phyloP scores from a whole-genome alignment of 2,888 invertebrate species.

The Hanleya hanleyi region DNA sequence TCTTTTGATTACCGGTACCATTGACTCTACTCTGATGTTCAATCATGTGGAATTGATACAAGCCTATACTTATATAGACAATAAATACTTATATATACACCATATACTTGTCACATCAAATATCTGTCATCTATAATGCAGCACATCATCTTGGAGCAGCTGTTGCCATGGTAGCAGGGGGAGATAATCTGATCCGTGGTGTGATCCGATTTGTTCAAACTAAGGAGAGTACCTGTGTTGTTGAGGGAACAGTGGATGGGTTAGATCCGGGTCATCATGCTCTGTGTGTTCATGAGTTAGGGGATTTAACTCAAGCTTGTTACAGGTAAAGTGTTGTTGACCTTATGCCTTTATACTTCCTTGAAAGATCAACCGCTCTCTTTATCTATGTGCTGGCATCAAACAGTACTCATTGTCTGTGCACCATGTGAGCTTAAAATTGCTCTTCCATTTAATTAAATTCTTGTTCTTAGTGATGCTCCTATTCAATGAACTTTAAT shows the following conservation, averaged over 20 bases:
- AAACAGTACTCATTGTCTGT: too few species aligned
- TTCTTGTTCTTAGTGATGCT: too few species aligned
- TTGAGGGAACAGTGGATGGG: conserved; percentile 91
- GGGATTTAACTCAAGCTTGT: conserved; percentile 82
- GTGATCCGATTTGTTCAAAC: conserved; percentile 85
- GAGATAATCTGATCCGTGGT: conserved; percentile 77
- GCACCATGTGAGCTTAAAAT: too few species aligned
- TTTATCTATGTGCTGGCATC: too few species aligned
- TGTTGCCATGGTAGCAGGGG: conserved; percentile 80
- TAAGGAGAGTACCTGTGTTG: conserved; percentile 78
- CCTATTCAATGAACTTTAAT: too few species aligned
- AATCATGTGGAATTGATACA: too few species aligned
- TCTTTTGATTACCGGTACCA: too few species aligned
- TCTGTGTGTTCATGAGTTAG: conserved; percentile 82
- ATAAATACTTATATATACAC: too few species aligned
- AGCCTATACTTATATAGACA: too few species aligned
- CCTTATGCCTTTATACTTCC: background rate
- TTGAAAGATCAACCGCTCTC: background rate
- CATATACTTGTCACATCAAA: background rate
- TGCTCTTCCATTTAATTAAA: too few species aligned
- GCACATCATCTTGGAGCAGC: conserved; percentile 77
- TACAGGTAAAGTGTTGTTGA: conserved; percentile 72
- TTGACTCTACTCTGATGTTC: too few species aligned
- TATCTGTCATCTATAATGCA: background rate
- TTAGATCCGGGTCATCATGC: conserved; percentile 79